Base-by-base conservation (phyloP, 2,113 vertebrate species). In the Callaeas wilsoni region DNA sequence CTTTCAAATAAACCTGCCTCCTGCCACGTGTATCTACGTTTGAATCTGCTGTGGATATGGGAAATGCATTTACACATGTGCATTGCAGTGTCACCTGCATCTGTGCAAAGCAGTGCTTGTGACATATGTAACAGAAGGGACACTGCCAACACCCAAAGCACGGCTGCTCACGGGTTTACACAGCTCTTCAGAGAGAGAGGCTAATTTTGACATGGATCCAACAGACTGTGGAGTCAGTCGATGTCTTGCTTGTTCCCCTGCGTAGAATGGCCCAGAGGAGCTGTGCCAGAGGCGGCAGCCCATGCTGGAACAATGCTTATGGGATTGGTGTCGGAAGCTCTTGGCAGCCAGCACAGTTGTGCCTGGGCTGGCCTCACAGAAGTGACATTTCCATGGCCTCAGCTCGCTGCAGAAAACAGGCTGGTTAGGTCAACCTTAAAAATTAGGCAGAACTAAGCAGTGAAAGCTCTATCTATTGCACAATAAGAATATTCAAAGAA, bases 301-400 rank as follows among this genome's bases (percentile, higher is more conserved):
- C 22, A 0, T 41, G 55, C 32, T n/a, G 59, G 35, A 25, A 70
- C 39, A n/a, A 1, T 19, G 60, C 30, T 74, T 27, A 9, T 18
- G 26, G 35, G 21, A 42, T 33, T 30, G 64, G 65, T 77, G 42
- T 67, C 76, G 0, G 2, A 17, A 84, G 64, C 19, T 6, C 49
- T 44, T 0, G 0, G 55, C 83, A 75, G 50, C 20, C 59, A 87
- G 21, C 1, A 8, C 62, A n/a, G 89, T 37, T 0, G 0, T 67
- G 77, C 33, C 69, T 37, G 53, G 33, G 41, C 25, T 87, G 53
- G 25, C 13, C 26, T 64, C 35, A n/a, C 19, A 76, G 49, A 32
- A 26, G 7, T 64, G 44, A 53, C 74, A 56, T 84, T 87, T 75
- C 53, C 55, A 42, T 13, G 37, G 33, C 35, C 62, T 75, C 73